Conservation (phyloP, 2,113 vertebrate species). For the Felis catus region F.catus_Fca126_mat1.0 CM031426.1:30902001-30902500, state of each 20-base stretch:
- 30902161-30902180: background rate
- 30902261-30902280: background rate
- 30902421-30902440: background rate
- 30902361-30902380: background rate
- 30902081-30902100: too few species aligned
- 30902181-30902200: background rate
- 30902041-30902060: too few species aligned
- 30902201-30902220: background rate
- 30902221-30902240: background rate
- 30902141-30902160: background rate
- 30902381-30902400: background rate
- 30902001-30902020: too few species aligned
- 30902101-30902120: too few species aligned
- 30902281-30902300: background rate
- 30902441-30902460: background rate
- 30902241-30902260: background rate
- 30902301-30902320: background rate
- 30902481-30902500: background rate
- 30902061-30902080: too few species aligned
- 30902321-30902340: background rate
- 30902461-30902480: background rate
- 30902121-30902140: too few species aligned
- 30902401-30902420: background rate
- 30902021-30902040: too few species aligned
- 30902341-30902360: background rate